phyloP scores from a whole-genome alignment of 1,140 invertebrate genomes.

The Drosophila pandora region DNA sequence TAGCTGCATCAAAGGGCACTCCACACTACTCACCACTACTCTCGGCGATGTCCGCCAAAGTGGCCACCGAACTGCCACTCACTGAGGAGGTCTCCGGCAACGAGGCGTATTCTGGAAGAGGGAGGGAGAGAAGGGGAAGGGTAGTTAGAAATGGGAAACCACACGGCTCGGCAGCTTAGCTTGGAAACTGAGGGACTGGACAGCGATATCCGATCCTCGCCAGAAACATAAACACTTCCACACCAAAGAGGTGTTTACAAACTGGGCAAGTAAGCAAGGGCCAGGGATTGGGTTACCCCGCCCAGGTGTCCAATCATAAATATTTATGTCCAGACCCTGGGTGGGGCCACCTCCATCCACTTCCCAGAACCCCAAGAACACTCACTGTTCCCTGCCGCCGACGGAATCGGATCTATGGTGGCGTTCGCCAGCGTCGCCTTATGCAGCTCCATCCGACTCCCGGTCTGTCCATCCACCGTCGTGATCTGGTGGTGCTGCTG shows the following conservation, averaged over 20 bases:
- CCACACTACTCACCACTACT: conserved; percentile 49
- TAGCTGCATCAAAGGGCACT: not conserved
- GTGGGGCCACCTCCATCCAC: too few relatives aligned
- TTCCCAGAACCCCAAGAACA: not conserved
- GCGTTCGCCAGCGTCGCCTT: conserved; percentile 77
- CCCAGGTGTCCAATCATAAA: not conserved
- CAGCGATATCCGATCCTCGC: not conserved
- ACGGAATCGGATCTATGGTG: conserved; percentile 56
- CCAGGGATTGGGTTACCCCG: too few relatives aligned
- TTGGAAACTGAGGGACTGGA: not conserved
- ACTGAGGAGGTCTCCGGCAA: conserved; percentile 38
- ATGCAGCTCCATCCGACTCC: conserved; percentile 76
- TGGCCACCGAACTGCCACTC: conserved; percentile 29
- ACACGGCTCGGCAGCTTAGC: too few relatives aligned
- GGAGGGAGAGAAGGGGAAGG: not conserved
- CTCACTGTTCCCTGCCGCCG: conserved; percentile 26
- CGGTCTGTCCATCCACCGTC: conserved; percentile 69
- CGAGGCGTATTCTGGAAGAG: conserved; percentile 52
- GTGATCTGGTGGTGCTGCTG: conserved; percentile 10
- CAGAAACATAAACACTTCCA: not conserved
- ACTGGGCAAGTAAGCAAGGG: too few relatives aligned
- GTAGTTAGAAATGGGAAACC: not conserved
- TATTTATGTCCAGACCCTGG: not conserved
- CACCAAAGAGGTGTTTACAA: too few relatives aligned
- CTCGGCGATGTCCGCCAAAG: conserved; percentile 72